Evolutionary conservation across 2,888 invertebrate species (phyloP).

Genomic region (Zygogramma bicolorata): DNA sequence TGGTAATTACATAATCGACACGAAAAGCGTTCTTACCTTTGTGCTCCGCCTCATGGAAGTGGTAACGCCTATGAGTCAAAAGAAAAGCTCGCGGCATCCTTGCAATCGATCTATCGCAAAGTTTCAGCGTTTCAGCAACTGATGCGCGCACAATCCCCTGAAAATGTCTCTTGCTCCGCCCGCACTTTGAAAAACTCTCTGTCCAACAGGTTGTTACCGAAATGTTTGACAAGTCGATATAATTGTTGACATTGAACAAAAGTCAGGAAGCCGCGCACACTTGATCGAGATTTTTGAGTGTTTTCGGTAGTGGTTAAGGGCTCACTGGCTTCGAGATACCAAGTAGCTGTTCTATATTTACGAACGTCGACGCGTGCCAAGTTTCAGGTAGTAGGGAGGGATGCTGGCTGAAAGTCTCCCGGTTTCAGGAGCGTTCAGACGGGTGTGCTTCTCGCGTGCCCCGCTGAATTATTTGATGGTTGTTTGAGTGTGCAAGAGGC

Average conservation of each 20-base stretch:
- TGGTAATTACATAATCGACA: background rate
- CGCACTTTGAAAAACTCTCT: constrained; percentile 8
- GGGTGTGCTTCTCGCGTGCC: constrained; percentile 1
- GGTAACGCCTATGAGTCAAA: constrained; percentile 73
- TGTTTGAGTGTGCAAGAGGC: background rate
- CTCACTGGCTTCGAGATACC: constrained; percentile 63
- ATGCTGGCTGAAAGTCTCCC: constrained; percentile 27
- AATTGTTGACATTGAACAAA: constrained; percentile 31
- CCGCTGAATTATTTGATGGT: background rate
- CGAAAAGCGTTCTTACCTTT: constrained; percentile 60
- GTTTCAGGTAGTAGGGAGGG: constrained; percentile 61
- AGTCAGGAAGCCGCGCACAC: constrained; percentile 40
- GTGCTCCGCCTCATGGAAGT: constrained; percentile 62
- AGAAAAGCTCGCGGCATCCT: constrained; percentile 76
- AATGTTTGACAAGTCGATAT: constrained; percentile 48
- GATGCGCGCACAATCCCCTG: background rate
- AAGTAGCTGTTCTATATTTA: constrained; percentile 67
- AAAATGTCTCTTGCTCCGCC: background rate
- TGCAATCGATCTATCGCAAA: constrained; percentile 22
- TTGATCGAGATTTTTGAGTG: constrained; percentile 38
- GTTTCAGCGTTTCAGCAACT: background rate
- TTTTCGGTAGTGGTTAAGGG: constrained; percentile 47
- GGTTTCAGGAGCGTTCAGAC: constrained; percentile 24
- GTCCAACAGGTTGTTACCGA: constrained; percentile 44
- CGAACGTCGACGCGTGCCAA: constrained; percentile 67